These are phyloP conservation scores for Drosophila ercepeae DNA, from an alignment of 1,140 invertebrate genomes.

Conservation along the genomic window DNA sequence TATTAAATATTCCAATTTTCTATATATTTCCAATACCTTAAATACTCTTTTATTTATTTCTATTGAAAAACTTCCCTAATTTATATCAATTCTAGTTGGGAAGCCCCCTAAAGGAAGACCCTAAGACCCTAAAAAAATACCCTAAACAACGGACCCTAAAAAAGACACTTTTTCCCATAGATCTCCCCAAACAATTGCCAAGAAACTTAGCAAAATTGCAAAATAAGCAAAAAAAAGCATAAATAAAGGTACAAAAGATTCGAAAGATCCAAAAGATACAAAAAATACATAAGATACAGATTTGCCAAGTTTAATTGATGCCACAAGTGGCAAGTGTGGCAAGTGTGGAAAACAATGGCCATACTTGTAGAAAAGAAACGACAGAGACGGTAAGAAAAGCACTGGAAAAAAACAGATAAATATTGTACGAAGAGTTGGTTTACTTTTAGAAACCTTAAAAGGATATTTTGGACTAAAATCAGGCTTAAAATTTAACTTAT, in stretches of 20 bases:
- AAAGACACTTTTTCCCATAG: slow-evolving; percentile 24
- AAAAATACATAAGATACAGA: slow-evolving; percentile 14
- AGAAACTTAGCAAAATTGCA: slow-evolving; percentile 18
- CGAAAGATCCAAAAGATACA: not conserved
- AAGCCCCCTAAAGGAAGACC: not conserved
- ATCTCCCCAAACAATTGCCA: slow-evolving; percentile 50
- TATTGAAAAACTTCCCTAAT: not conserved
- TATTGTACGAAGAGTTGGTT: no score
- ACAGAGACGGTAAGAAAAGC: slow-evolving; percentile 1
- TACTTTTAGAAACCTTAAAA: no score
- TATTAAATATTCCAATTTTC: no score
- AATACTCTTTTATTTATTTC: no score
- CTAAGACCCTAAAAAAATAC: slow-evolving; percentile 8
- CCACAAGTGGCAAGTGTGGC: slow-evolving; percentile 27
- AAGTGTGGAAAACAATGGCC: slow-evolving; percentile 12
- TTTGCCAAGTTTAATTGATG: slow-evolving; percentile 55
- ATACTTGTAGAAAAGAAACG: slow-evolving; percentile 4
- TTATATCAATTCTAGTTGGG: not conserved
- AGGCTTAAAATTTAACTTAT: no score
- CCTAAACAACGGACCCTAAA: slow-evolving; percentile 3
- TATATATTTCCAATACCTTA: no score
- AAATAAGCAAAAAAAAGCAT: no score
- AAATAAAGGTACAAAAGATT: not conserved
- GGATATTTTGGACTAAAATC: no score
- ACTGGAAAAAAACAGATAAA: not conserved